A percentile compares a stretch with the other conserved stretches of the same genome.
Evolutionary conservation across 2,888 invertebrate species (phyloP).

Genomic region (Bombylius major): DNA sequence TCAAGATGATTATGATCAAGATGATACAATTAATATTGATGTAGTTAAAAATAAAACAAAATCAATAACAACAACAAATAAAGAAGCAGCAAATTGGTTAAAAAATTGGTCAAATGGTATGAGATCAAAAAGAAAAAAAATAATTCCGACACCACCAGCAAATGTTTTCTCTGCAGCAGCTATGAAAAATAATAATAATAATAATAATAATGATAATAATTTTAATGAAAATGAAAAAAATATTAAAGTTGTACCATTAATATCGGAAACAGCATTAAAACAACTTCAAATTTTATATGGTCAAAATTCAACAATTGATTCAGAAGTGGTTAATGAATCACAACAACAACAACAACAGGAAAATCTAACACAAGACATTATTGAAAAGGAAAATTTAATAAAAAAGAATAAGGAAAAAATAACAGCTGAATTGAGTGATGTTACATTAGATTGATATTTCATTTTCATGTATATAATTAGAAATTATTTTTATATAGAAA

Average conservation of each 20-base stretch:
- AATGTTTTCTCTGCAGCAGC: background rate
- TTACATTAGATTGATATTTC: constrained; percentile 36
- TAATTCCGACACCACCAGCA: constrained; percentile 1
- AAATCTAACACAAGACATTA: background rate
- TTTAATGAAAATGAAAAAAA: background rate
- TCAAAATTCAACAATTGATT: background rate
- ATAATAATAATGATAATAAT: background rate
- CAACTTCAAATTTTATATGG: constrained; percentile 32
- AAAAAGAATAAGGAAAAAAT: constrained; percentile 39
- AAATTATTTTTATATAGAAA: too few species aligned
- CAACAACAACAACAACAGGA: background rate
- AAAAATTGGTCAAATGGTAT: constrained; percentile 49
- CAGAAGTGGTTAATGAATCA: background rate
- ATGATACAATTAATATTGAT: background rate
- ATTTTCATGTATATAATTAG: too few species aligned
- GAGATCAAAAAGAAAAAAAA: constrained; percentile 22
- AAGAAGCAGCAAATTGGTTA: constrained; percentile 44
- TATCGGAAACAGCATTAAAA: constrained; percentile 32
- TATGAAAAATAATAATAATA: background rate
- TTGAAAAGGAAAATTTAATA: constrained; percentile 5
- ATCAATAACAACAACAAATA: constrained; percentile 28
- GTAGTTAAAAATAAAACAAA: constrained; percentile 11
- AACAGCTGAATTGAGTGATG: constrained; percentile 45
- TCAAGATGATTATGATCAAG: constrained; percentile 18
- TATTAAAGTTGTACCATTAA: constrained; percentile 35